A percentile compares a stretch with the other conserved stretches of the same genome.
Evolutionary conservation across 1,140 invertebrate species (phyloP).

Genomic region (Lerema accius): DNA sequence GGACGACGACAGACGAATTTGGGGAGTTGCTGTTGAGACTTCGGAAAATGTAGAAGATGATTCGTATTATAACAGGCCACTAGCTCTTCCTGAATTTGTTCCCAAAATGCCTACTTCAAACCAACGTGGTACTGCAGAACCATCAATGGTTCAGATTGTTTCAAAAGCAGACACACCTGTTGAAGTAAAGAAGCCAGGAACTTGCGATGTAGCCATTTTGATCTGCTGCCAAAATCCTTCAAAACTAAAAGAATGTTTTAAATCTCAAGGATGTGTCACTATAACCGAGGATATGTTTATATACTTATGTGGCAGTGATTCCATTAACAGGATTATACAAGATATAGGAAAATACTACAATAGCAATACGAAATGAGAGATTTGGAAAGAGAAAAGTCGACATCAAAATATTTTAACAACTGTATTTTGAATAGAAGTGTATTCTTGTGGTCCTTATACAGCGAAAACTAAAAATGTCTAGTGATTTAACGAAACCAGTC

Average conservation of each 20-base stretch:
- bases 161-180: neutral
- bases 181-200: constrained; percentile 54
- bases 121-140: neutral
- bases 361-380: too few relatives aligned
- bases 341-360: neutral
- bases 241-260: constrained; percentile 84
- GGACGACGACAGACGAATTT: constrained; percentile 56
- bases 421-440: too few relatives aligned
- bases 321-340: neutral
- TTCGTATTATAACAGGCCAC: constrained; percentile 11
- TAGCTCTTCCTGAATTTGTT: constrained; percentile 5
- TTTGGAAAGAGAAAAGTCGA: too few relatives aligned
- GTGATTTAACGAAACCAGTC: too few relatives aligned
- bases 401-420: too few relatives aligned
- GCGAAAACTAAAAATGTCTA: too few relatives aligned
- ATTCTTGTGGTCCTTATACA: too few relatives aligned
- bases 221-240: constrained; percentile 82
- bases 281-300: neutral
- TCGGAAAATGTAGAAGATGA: constrained; percentile 35
- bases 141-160: neutral
- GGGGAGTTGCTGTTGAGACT: constrained; percentile 46
- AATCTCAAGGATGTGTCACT: constrained; percentile 85
- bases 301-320: neutral
- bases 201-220: constrained; percentile 87
- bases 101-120: neutral